These are phyloP conservation scores for Ailurus styani DNA, from an alignment of 2,113 vertebrate species.

Conservation along the genomic window DNA sequence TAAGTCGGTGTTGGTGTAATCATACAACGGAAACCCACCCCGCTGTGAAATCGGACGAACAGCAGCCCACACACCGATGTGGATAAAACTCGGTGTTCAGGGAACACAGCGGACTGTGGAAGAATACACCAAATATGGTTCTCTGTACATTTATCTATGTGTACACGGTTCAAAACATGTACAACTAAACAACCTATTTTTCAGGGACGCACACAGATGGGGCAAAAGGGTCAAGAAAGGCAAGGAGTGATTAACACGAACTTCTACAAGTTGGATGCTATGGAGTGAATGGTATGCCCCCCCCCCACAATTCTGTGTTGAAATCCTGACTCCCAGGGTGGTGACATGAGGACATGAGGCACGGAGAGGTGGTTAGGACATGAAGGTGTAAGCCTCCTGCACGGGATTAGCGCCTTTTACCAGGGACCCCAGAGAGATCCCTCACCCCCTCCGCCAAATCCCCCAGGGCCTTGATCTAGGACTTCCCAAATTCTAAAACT, in stretches of 20 bases:
- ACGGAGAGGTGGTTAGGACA: not conserved
- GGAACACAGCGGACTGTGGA: not conserved
- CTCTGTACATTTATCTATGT: not conserved
- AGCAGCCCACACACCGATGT: accelerated
- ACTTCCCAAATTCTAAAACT: not conserved
- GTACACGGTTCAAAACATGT: not conserved
- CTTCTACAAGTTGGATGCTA: not conserved
- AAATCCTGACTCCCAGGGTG: not conserved
- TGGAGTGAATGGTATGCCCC: not conserved
- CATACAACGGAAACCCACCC: not conserved
- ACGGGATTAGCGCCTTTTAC: not conserved
- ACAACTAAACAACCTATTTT: not conserved
- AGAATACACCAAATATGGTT: not conserved
- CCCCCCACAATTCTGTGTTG: not conserved
- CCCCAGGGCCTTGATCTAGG: not conserved
- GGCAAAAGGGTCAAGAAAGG: not conserved
- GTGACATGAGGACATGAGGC: not conserved
- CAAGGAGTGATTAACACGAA: not conserved
- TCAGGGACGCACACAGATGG: not conserved
- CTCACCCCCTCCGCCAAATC: not conserved
- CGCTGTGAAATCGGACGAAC: not conserved
- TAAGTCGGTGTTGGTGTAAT: not conserved
- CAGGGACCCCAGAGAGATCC: not conserved
- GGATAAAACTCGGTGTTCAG: not conserved
- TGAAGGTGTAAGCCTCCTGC: not conserved